These are phyloP conservation scores for Drosophila rubida DNA, from an alignment of 2,888 invertebrate genomes.

Conservation along the genomic window DNA sequence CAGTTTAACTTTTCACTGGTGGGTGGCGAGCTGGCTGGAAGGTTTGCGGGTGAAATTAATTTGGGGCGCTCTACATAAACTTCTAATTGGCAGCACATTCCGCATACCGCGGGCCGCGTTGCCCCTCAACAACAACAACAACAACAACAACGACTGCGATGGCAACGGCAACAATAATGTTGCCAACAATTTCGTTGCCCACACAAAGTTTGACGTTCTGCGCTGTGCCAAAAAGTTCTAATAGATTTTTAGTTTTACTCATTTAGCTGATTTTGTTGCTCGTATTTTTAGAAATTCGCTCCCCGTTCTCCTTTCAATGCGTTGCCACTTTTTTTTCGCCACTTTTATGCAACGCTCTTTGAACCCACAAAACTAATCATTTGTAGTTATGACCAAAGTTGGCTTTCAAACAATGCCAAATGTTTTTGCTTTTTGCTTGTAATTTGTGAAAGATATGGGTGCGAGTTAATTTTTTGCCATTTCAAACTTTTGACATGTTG, in stretches of 20 bases:
- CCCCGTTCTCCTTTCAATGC: too few species aligned
- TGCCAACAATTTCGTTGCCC: slow-evolving; percentile 33
- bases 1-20: slow-evolving; percentile 58
- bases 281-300: slow-evolving; percentile 12
- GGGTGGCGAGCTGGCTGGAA: not conserved
- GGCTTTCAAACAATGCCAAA: slow-evolving; percentile 37
- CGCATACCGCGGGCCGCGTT: slow-evolving; percentile 51
- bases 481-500: not conserved
- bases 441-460: slow-evolving; percentile 16
- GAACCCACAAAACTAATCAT: slow-evolving; percentile 62
- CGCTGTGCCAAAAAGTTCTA: slow-evolving; percentile 65
- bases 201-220: slow-evolving; percentile 57
- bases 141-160: slow-evolving; percentile 2
- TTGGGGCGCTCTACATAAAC: slow-evolving; percentile 67
- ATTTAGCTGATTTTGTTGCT: slow-evolving; percentile 60
- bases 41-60: slow-evolving; percentile 60
- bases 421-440: slow-evolving; percentile 38
- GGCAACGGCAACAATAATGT: slow-evolving; percentile 30
- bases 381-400: slow-evolving; percentile 65
- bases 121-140: slow-evolving; percentile 34
- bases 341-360: slow-evolving; percentile 11
- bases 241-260: slow-evolving; percentile 76
- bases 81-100: slow-evolving; percentile 78
- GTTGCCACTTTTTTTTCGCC: not conserved
- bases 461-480: not conserved